Base-by-base conservation (phyloP, 2,888 invertebrate genomes). In the Nomada hirtipes region DNA sequence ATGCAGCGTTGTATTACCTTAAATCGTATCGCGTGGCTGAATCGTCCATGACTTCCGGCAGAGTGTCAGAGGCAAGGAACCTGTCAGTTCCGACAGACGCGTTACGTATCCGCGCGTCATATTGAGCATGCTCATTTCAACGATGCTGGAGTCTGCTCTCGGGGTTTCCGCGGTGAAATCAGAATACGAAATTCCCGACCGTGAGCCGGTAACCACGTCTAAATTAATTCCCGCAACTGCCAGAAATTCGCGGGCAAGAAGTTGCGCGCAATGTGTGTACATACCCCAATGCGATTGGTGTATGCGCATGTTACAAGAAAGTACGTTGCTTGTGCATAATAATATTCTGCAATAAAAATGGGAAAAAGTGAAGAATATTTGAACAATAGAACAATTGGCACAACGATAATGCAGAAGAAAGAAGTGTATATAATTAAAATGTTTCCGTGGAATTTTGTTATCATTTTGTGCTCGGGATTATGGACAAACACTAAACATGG, bases 171-270 rank as follows among this genome's bases (percentile, higher is more conserved):
- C 44, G 65, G 29, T 47, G 65, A 65, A 47, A 53, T 73, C 65
- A 50, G 65, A 64, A 47, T 29, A 13, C n/a, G 36, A 74, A 74
- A 74, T 68, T 74, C 68, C 52, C 36, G 23, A 2, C n/a, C 23
- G n/a, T 44, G 50, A 50, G 59, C 65, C 36, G 57, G 29, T 65
- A 74, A 67, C 74, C 23, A 15, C 23, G 42, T 42, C 67, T 50
- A 67, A 68, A 74, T 74, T 74, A 60, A 74, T 74, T 74, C 67
- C 67, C 23, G 23, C 52, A 60, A 68, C 67, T 74, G 65, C 67
- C 67, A 67, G 29, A 20, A 52, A 74, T 57, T 59, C 67, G 59
- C 20, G 67, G 65, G 67, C 50, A 67, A 67, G 67, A 67, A 60
- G 50, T 74, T 67, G 23, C 50, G 4, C 29, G 29, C 29, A 29